phyloP scores from a whole-genome alignment of 2,113 vertebrate species.

The Seriola dumerili region DNA sequence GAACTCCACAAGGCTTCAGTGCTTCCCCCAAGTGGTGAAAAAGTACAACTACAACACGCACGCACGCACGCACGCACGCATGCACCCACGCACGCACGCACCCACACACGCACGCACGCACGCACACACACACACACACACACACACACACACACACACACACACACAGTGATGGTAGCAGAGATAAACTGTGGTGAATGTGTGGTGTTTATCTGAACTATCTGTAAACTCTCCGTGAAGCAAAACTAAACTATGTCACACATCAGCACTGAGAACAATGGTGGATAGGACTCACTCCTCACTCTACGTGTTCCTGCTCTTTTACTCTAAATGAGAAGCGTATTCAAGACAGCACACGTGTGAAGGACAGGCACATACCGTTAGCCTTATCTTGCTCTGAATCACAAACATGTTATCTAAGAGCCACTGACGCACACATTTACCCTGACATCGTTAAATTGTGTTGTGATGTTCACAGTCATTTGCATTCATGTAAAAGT shows the following conservation, averaged over 20 bases:
- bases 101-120: constrained; percentile 45
- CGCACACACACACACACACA: constrained; percentile 52
- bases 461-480: too few relatives aligned
- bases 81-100: constrained; percentile 51
- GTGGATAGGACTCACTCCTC: too few relatives aligned
- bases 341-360: too few relatives aligned
- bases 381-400: too few relatives aligned
- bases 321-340: too few relatives aligned
- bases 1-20: not conserved
- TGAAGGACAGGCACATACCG: too few relatives aligned
- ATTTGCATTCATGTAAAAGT: too few relatives aligned
- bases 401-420: too few relatives aligned
- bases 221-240: not conserved
- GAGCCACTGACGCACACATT: too few relatives aligned
- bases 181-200: not conserved
- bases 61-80: constrained; percentile 13
- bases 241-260: constrained; percentile 2
- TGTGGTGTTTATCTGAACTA: not conserved
- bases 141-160: constrained; percentile 41
- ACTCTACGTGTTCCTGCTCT: too few relatives aligned
- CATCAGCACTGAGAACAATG: not conserved
- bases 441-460: too few relatives aligned
- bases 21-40: constrained; percentile 39
- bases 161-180: not conserved
- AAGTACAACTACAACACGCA: not conserved